phyloP scores from a whole-genome alignment of 2,888 invertebrate species.

The Eurytoma adleriae region DNA sequence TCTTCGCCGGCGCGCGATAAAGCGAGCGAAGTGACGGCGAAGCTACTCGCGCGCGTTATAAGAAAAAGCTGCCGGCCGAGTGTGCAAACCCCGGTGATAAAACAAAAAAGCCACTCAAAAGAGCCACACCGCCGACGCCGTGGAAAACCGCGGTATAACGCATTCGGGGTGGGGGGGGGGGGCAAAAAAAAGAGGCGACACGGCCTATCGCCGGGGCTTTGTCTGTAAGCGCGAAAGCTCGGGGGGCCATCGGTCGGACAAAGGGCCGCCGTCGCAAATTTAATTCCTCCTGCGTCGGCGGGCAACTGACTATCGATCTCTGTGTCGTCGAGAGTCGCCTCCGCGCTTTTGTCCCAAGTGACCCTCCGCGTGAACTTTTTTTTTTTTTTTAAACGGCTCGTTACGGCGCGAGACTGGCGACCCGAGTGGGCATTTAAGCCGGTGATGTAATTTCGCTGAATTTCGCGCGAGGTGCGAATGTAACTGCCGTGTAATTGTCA shows the following conservation, averaged over 20 bases:
- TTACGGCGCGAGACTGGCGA: not conserved
- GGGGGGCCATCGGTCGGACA: conserved; percentile 1
- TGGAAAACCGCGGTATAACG: not conserved
- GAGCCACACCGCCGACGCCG: not conserved
- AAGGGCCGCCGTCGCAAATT: conserved; percentile 29
- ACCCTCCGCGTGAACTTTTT: not conserved
- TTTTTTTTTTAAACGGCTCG: not conserved
- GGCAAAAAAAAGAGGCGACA: conserved; percentile 5
- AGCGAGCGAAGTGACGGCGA: not conserved
- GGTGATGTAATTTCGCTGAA: conserved; percentile 6
- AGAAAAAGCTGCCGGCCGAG: conserved; percentile 10
- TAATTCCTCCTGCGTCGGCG: conserved; percentile 38
- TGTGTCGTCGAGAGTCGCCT: conserved; percentile 5
- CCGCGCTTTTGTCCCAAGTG: not conserved
- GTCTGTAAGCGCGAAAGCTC: conserved; percentile 25
- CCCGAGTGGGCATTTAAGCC: not conserved
- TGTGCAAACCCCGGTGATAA: conserved; percentile 1
- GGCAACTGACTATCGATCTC: conserved; percentile 1
- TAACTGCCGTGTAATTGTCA: no score
- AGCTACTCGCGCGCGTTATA: conserved; percentile 17
- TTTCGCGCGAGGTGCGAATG: no score
- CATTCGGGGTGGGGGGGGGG: not conserved
- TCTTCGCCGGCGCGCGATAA: not conserved
- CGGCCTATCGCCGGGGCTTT: conserved; percentile 5
- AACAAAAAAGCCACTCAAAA: conserved; percentile 7